Conservation (phyloP, 2,888 invertebrate genomes). For the Andrena dorsata region DNA sequence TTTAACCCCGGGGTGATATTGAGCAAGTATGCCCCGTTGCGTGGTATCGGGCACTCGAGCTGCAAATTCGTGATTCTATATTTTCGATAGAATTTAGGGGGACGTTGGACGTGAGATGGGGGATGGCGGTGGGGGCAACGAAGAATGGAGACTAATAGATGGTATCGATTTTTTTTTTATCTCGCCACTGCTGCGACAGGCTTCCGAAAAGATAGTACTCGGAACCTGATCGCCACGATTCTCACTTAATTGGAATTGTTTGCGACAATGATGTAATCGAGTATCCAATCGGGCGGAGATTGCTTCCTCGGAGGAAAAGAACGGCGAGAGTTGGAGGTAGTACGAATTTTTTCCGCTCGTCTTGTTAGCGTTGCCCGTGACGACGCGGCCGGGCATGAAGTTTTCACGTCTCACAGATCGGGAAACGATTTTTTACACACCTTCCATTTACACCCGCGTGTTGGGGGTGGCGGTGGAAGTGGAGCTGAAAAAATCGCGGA, state of each 20-base stretch:
- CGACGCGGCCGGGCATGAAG: constrained; percentile 13
- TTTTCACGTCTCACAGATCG: not conserved
- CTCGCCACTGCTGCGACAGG: not conserved
- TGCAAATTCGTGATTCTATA: constrained; percentile 24
- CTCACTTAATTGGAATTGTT: constrained; percentile 54
- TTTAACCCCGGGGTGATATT: not conserved
- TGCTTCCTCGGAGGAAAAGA: constrained; percentile 24
- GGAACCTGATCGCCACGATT: constrained; percentile 33
- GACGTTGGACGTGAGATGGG: not conserved
- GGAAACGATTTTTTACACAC: constrained; percentile 7
- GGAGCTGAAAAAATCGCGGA: not conserved
- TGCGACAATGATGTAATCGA: constrained; percentile 56
- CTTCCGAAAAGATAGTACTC: constrained; percentile 27
- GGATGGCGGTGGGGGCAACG: not conserved
- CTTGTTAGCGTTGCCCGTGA: constrained; percentile 35
- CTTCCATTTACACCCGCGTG: not conserved
- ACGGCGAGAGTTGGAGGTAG: constrained; percentile 11
- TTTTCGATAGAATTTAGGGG: constrained; percentile 18
- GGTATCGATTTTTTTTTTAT: constrained; percentile 4
- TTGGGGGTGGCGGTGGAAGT: not conserved
- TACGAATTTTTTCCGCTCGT: constrained; percentile 38
- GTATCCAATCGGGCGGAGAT: constrained; percentile 34
- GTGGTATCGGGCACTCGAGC: not conserved
- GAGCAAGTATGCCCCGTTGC: not conserved
- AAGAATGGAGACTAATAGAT: constrained; percentile 45